phyloP scores from a whole-genome alignment of 2,888 invertebrate species.

The Meiosimyza platycephala region DNA sequence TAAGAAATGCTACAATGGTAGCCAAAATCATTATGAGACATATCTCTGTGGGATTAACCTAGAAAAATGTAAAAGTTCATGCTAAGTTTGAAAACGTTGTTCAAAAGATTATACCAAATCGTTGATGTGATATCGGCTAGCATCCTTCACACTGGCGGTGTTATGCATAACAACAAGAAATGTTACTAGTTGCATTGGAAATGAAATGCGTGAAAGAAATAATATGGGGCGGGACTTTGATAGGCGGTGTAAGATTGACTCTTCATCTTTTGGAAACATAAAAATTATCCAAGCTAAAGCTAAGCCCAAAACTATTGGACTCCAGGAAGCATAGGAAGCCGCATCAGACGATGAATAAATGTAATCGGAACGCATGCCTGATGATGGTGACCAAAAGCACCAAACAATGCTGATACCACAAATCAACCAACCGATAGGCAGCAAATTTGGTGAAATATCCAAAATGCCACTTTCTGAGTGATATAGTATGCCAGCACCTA shows the following conservation, averaged over 20 bases:
- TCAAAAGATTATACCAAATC: conserved; percentile 70
- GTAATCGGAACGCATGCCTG: conserved; percentile 72
- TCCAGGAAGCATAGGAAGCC: conserved; percentile 74
- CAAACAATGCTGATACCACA: conserved; percentile 58
- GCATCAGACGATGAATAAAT: conserved; percentile 73
- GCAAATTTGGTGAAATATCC: conserved; percentile 66
- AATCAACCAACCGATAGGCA: conserved; percentile 60
- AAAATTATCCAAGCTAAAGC: conserved; percentile 76
- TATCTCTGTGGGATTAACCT: conserved; percentile 73
- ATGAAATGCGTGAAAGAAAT: conserved; percentile 75
- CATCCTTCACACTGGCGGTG: conserved; percentile 72
- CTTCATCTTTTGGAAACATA: conserved; percentile 54
- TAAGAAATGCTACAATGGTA: conserved; percentile 71
- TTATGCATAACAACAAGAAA: conserved; percentile 76
- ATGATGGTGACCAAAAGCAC: conserved; percentile 73
- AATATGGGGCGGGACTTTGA: conserved; percentile 71
- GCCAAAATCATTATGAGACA: conserved; percentile 70
- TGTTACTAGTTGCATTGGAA: conserved; percentile 75
- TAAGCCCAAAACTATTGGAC: conserved; percentile 73
- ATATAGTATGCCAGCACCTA: conserved; percentile 72
- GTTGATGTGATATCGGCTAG: conserved; percentile 71
- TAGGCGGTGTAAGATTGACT: conserved; percentile 55
- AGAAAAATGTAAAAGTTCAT: conserved; percentile 51
- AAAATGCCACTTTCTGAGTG: conserved; percentile 57
- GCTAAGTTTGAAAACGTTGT: not conserved